Conservation (phyloP, 2,888 invertebrate species). For the Xestia c-nigrum region DNA sequence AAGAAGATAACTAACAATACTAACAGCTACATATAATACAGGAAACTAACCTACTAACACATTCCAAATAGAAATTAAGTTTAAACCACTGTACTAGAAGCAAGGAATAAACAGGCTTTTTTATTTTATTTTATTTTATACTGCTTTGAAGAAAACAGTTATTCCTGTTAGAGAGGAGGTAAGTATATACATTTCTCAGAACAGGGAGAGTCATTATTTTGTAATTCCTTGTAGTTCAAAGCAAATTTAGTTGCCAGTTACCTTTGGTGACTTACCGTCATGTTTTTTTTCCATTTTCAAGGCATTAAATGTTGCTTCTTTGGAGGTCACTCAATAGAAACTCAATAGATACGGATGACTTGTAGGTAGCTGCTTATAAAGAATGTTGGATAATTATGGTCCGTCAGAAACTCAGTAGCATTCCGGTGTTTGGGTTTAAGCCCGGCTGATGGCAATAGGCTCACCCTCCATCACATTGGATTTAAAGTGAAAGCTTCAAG, state of each 20-base stretch:
- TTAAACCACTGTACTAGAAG: too few relatives aligned
- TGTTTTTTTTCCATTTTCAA: not conserved
- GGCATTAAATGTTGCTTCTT: not conserved
- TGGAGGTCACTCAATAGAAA: not conserved
- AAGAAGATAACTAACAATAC: too few relatives aligned
- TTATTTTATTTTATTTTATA: too few relatives aligned
- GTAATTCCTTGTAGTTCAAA: not conserved
- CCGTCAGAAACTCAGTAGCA: not conserved
- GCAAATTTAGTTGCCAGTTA: not conserved
- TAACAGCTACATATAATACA: too few relatives aligned
- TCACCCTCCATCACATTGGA: not conserved
- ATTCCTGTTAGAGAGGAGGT: not conserved
- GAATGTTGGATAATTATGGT: not conserved
- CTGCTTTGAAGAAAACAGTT: not conserved
- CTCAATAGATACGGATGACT: not conserved
- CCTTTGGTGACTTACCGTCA: not conserved
- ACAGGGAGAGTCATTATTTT: not conserved
- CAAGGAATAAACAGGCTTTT: too few relatives aligned
- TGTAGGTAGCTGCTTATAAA: not conserved
- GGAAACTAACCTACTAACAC: too few relatives aligned
- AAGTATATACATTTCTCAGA: not conserved
- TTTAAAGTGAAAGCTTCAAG: not conserved
- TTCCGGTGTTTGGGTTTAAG: not conserved
- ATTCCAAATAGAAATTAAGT: too few relatives aligned
- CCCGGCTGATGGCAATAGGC: not conserved